Conservation (phyloP, 2,888 invertebrate species). For the Pasiphila rectangulata region DNA sequence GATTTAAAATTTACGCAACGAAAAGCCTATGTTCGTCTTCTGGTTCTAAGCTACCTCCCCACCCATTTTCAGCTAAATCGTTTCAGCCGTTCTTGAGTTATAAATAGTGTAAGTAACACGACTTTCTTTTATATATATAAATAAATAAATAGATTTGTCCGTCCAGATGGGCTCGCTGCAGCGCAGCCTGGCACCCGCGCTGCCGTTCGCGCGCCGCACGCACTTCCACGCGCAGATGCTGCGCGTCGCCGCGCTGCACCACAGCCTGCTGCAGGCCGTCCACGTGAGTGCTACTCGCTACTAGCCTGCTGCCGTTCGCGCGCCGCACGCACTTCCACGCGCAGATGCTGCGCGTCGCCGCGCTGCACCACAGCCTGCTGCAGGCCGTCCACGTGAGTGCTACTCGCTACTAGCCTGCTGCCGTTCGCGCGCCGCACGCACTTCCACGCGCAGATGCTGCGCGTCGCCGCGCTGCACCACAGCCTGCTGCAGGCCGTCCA, state of each 20-base stretch:
- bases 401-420: too few species aligned
- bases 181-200: slow-evolving; percentile 49
- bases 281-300: slow-evolving; percentile 51
- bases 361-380: slow-evolving; percentile 58
- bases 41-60: too few species aligned
- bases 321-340: slow-evolving; percentile 64
- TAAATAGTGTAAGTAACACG: too few species aligned
- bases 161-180: slow-evolving; percentile 59
- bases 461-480: slow-evolving; percentile 58
- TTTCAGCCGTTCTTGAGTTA: too few species aligned
- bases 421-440: slow-evolving; percentile 64
- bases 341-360: slow-evolving; percentile 53
- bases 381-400: slow-evolving; percentile 54
- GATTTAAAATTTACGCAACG: too few species aligned
- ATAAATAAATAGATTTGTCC: background rate
- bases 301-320: slow-evolving; percentile 56
- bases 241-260: slow-evolving; percentile 56
- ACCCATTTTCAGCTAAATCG: too few species aligned
- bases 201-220: slow-evolving; percentile 61
- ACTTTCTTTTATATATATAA: too few species aligned
- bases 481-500: slow-evolving; percentile 57
- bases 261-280: slow-evolving; percentile 55
- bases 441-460: slow-evolving; percentile 58
- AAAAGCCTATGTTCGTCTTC: too few species aligned
- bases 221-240: slow-evolving; percentile 62